Base-by-base conservation (phyloP, 2,888 invertebrate species). In the Caenorhabditis zanzibari region DNA sequence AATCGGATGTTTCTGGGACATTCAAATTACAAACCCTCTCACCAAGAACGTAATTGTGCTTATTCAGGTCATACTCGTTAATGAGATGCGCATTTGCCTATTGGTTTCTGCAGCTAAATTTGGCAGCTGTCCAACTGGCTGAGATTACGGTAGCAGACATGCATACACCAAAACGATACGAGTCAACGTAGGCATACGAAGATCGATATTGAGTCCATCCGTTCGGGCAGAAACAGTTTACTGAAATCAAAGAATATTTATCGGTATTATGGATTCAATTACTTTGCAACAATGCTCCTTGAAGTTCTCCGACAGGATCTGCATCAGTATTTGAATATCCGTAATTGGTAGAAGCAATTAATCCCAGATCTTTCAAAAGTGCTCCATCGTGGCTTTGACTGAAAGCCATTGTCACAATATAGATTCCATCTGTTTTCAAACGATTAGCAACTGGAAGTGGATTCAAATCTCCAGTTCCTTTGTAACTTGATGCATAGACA, bases 211-310 rank as follows among this genome's bases (percentile, higher is more conserved):
- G 82, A 22, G 9, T 28, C 82, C 82, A 82, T 4, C n/a, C 58
- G 52, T 52, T 32, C 5, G 76, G 82, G 24, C 77, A 77, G 73
- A 66, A 82, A 52, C 82, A 82, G 61, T 82, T 82, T 19, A 28
- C 68, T 58, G 72, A 49, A 72, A 61, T 61, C 14, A 26, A n/a
- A 24, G n/a, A n/a, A n/a, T n/a, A 16, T n/a, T 44, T 5, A 47
- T 3, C 19, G 10, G 6, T n/a, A 19, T 47, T 10, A 19, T 10
- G 19, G 10, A n/a, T 22, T n/a, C 26, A 28, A 44, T 47, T 24
- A 63, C 63, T 47, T 63, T 44, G 44, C n/a, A 44, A n/a, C 16
- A 63, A 0, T n/a, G 63, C 63, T 63, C 28, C 26, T 63, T 63
- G 63, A 10, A 73, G 19, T 38, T 73, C 72, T n/a, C 4, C 3